Conservation (phyloP, 2,888 invertebrate species). For the Nomada lathburiana region DNA sequence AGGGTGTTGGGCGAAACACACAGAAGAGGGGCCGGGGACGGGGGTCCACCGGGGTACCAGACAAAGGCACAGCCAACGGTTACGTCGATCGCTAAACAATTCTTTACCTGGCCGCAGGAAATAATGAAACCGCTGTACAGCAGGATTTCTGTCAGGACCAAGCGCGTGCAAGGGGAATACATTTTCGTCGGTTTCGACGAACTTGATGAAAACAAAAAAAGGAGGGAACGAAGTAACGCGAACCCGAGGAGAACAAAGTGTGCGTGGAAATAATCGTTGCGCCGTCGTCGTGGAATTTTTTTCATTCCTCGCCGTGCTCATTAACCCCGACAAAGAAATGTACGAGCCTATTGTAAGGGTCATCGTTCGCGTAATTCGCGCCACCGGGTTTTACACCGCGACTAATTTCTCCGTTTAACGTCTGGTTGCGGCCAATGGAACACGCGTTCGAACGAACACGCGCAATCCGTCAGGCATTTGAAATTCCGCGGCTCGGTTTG, state of each 20-base stretch:
- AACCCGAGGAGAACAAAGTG: not conserved
- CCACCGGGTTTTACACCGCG: constrained; percentile 18
- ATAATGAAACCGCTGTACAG: constrained; percentile 22
- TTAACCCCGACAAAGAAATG: constrained; percentile 24
- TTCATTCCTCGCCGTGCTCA: not conserved
- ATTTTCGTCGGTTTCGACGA: not conserved
- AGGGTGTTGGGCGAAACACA: constrained; percentile 35
- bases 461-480: constrained; percentile 2
- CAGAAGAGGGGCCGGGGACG: not conserved
- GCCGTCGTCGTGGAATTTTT: constrained; percentile 18
- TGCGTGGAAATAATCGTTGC: constrained; percentile 23
- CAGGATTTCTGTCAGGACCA: not conserved
- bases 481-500: not conserved
- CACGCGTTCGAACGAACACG: not conserved
- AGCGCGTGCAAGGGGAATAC: not conserved
- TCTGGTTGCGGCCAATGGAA: constrained; percentile 1
- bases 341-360: constrained; percentile 15
- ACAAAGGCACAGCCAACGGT: constrained; percentile 40
- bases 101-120: constrained; percentile 11
- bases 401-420: constrained; percentile 45
- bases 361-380: constrained; percentile 19
- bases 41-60: constrained; percentile 6
- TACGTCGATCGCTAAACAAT: constrained; percentile 45
- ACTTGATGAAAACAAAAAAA: not conserved
- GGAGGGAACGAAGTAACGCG: not conserved